Evolutionary conservation across 2,113 vertebrate genomes (phyloP).

Genomic region (Stegostoma tigrinum): DNA sequence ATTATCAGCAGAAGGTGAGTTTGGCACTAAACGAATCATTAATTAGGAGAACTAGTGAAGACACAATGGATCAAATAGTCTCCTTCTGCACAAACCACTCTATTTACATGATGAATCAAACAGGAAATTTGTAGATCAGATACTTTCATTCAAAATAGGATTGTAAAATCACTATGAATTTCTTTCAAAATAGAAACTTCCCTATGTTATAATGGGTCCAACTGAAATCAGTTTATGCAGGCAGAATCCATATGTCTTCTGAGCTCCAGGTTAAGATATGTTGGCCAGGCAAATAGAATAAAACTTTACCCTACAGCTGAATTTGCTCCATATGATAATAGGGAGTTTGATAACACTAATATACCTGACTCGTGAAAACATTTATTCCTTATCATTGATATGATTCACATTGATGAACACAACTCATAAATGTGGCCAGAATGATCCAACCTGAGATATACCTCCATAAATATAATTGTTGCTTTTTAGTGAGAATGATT

Average conservation of each 20-base stretch:
- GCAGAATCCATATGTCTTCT: neutral
- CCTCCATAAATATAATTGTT: neutral
- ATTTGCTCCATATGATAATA: neutral
- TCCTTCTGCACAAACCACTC: no score
- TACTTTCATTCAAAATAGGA: neutral
- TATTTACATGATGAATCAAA: no score
- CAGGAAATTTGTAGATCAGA: neutral
- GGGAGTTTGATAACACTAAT: neutral
- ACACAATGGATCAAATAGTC: no score
- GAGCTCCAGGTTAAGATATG: neutral
- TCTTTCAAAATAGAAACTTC: neutral
- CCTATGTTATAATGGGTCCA: neutral
- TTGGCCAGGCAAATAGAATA: neutral
- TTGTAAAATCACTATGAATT: no score
- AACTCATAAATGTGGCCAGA: neutral
- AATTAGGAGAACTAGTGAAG: no score
- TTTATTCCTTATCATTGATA: neutral
- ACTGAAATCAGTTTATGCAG: neutral
- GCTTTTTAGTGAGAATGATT: neutral
- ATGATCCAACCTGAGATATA: neutral
- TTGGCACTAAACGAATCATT: no score
- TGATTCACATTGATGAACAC: neutral
- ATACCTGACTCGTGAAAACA: neutral
- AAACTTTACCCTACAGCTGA: neutral
- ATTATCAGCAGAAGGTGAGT: no score